Evolutionary conservation across 2,888 invertebrate species (phyloP).

Genomic region (Drosophila infuscata): DNA sequence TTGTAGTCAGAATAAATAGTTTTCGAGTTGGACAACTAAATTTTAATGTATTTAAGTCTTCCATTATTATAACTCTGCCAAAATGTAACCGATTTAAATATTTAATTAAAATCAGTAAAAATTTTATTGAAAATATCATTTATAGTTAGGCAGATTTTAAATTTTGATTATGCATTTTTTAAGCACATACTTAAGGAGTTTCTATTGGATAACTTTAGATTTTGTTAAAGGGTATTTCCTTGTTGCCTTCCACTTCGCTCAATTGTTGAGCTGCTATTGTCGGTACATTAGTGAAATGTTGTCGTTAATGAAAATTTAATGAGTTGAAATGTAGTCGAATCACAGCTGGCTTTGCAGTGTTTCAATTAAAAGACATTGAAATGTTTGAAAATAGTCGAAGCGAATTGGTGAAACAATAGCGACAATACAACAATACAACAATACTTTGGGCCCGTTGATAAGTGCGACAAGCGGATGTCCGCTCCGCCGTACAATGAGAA

Average conservation of each 20-base stretch:
- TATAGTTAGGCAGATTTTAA: background rate
- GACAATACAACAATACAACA: slow-evolving; percentile 33
- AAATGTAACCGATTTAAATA: background rate
- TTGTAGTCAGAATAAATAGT: background rate
- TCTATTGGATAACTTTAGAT: background rate
- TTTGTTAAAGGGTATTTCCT: background rate
- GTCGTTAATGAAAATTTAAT: slow-evolving; percentile 61
- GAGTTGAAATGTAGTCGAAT: slow-evolving; percentile 34
- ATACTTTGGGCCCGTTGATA: slow-evolving; percentile 41
- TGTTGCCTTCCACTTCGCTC: background rate
- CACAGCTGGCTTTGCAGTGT: slow-evolving; percentile 26
- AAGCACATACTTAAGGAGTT: background rate
- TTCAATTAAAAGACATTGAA: slow-evolving; percentile 36
- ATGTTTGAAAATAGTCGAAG: slow-evolving; percentile 45
- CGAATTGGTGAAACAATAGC: slow-evolving; percentile 39
- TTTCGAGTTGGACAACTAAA: background rate
- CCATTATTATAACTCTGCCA: too few species aligned
- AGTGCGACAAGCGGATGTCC: slow-evolving; percentile 74
- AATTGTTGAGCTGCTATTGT: slow-evolving; percentile 2
- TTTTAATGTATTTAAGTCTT: background rate
- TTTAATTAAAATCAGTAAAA: background rate
- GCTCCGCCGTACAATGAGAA: slow-evolving; percentile 56
- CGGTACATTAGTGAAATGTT: slow-evolving; percentile 32
- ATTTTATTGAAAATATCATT: too few species aligned
- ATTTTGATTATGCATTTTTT: background rate